phyloP scores from a whole-genome alignment of 1,140 invertebrate genomes.

The Sitodiplosis mosellana region DNA sequence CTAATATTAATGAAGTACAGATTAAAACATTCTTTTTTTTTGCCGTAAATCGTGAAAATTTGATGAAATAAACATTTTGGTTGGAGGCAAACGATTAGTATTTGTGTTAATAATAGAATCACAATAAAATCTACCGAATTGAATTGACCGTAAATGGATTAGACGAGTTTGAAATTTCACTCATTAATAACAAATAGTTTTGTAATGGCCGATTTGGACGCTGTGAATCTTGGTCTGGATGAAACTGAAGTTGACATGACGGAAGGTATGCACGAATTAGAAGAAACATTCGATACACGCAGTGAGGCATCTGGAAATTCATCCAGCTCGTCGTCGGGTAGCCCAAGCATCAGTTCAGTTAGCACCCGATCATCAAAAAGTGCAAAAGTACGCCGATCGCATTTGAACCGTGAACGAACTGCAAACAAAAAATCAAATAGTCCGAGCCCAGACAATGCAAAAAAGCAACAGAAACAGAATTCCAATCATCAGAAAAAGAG shows the following conservation, averaged over 20 bases:
- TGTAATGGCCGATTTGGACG: slow-evolving; percentile 28
- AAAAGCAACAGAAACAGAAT: slow-evolving; percentile 27
- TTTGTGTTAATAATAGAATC: no score
- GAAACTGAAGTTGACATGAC: slow-evolving; percentile 50
- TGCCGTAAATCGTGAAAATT: no score
- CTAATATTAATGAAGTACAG: no score
- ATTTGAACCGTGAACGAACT: slow-evolving; percentile 29
- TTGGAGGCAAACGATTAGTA: no score
- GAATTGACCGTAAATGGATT: not conserved
- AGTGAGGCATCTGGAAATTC: slow-evolving; percentile 60
- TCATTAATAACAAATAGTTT: not conserved
- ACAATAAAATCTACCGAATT: no score
- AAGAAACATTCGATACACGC: slow-evolving; percentile 45
- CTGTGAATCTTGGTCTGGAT: slow-evolving; percentile 47
- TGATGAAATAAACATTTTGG: no score
- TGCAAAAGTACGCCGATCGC: slow-evolving; percentile 28
- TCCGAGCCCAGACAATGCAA: slow-evolving; percentile 28
- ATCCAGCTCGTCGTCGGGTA: slow-evolving; percentile 41
- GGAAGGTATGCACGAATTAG: slow-evolving; percentile 46
- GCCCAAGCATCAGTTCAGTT: slow-evolving; percentile 51
- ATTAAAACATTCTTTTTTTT: no score
- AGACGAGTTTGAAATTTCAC: not conserved
- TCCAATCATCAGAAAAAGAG: not conserved
- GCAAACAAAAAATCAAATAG: slow-evolving; percentile 14
- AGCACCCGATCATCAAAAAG: slow-evolving; percentile 36